Evolutionary conservation across 2,888 invertebrate species (phyloP).

Genomic region (Aphidius colemani): DNA sequence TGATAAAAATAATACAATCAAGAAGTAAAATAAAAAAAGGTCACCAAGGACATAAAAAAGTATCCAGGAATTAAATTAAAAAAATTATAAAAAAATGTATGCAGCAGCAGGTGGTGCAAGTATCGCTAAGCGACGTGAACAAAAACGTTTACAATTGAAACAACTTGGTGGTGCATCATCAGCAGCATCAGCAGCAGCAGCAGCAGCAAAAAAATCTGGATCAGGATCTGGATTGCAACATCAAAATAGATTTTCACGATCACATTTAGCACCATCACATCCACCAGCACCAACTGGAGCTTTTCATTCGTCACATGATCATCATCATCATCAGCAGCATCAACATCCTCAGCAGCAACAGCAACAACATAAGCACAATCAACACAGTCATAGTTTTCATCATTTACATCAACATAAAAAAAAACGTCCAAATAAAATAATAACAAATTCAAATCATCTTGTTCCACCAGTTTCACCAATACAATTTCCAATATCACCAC

Average conservation of each 20-base stretch:
- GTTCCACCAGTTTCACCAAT: constrained; percentile 60
- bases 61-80: neutral
- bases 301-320: constrained; percentile 55
- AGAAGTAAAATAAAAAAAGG: constrained; percentile 5
- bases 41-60: neutral
- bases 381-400: constrained; percentile 21
- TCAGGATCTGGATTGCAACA: constrained; percentile 28
- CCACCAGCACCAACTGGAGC: constrained; percentile 63
- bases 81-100: constrained; percentile 67
- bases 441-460: constrained; percentile 31
- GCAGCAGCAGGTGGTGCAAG: constrained; percentile 89
- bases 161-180: constrained; percentile 30
- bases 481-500: constrained; percentile 62
- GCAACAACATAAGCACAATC: constrained; percentile 28
- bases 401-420: constrained; percentile 44
- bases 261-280: constrained; percentile 60
- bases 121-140: constrained; percentile 74
- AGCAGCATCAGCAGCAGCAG: neutral
- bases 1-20: neutral
- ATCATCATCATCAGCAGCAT: constrained; percentile 54
- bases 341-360: constrained; percentile 37
- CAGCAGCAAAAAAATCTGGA: constrained; percentile 24
- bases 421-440: constrained; percentile 14
- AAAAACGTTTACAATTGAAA: constrained; percentile 62
- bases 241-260: constrained; percentile 36